Base-by-base conservation (phyloP, 2,113 vertebrate species). In the Anser brachyrhynchus region DNA sequence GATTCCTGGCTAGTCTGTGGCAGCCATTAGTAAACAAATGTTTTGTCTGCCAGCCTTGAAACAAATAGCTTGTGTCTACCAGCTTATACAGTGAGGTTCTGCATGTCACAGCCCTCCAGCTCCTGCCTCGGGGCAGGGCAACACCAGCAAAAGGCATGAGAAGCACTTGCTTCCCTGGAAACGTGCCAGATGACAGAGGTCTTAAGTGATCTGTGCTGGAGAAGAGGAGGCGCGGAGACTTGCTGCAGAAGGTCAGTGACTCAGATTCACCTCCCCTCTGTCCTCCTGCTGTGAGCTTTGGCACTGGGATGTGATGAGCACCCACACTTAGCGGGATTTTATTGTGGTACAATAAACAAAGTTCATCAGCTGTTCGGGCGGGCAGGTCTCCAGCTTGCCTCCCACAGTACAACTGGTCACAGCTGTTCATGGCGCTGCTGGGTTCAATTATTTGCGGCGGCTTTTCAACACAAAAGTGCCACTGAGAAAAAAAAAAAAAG, bases 1-100 rank as follows among this genome's bases (percentile, higher is more conserved):
- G 46, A 49, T 39, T 77, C 49, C 20, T 0, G 0, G 49, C 52
- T 35, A 51, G n/a, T 28, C 4, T 1, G 29, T 25, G 67, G 70
- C 71, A 79, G 86, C 43, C 2, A 0, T 25, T 49, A 52, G 62
- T 31, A 86, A 92, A 97, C 70, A 95, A 95, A 72, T 0, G 31
- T 77, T 75, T 78, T 92, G 1, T 91, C 5, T 73, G 61, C 51
- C 72, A 86, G 91, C 73, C 66, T 46, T n/a, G 61, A 33, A 17
- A 87, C 89, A 93, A 95, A 82, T 12, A 87, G 87, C 89, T 84
- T 8, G 11, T 84, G 84, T 82, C 59, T 71, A 25, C 52, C 80
- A 57, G 80, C 70, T 67, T 29, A 9, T 4, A 89, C 89, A 95
- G 81, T 1, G 29, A 62, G 66, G 37, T 84, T 84, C 9, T 84